Evolutionary conservation across 2,113 vertebrate genomes (phyloP).

Genomic region (Alligator sinensis): DNA sequence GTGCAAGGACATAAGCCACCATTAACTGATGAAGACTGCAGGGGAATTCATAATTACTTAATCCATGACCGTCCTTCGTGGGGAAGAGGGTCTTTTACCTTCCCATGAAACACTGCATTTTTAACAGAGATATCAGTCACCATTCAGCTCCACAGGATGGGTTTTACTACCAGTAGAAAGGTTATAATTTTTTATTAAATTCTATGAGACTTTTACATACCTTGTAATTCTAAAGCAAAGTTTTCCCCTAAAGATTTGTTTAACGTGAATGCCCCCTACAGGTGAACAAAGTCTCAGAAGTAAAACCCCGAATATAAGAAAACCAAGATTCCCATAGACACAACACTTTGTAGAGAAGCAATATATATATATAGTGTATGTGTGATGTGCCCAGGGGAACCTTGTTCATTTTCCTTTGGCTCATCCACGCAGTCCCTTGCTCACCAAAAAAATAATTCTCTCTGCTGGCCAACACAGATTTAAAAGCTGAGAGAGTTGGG

Average conservation of each 20-base stretch:
- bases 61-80: neutral
- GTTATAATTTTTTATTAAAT: neutral
- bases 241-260: neutral
- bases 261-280: constrained; percentile 57
- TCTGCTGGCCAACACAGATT: neutral
- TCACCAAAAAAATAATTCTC: neutral
- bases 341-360: neutral
- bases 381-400: neutral
- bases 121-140: neutral
- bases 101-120: neutral
- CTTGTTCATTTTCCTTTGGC: neutral
- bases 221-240: neutral
- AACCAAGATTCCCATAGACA: neutral
- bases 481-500: fast-evolving
- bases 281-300: neutral
- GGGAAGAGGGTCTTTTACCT: neutral
- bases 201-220: neutral
- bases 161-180: neutral
- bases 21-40: fast-evolving
- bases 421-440: neutral
- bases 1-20: neutral
- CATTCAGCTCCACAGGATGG: neutral
- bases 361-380: neutral
- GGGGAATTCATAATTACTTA: neutral
- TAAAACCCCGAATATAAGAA: neutral